A percentile compares a stretch with the other conserved stretches of the same genome.
phyloP scores from a whole-genome alignment of 1,140 invertebrate species.

The Pseudomyrmex dendroicus region DNA sequence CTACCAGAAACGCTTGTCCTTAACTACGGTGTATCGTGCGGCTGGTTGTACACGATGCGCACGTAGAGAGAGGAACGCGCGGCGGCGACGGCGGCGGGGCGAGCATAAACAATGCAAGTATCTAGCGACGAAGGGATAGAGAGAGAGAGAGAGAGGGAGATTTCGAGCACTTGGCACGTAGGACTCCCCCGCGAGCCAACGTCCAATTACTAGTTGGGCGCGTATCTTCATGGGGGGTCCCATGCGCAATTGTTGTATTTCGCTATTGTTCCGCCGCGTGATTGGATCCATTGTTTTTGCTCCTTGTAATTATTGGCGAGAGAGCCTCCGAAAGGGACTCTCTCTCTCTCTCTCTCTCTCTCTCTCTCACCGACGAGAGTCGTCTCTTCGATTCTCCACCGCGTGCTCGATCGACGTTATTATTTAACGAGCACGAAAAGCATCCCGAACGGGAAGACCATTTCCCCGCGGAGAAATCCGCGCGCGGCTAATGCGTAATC shows the following conservation, averaged over 20 bases:
- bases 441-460: background rate
- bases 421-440: conserved; percentile 16
- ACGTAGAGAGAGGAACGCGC: conserved; percentile 41
- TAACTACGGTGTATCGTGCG: conserved; percentile 62
- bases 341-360: too few relatives aligned
- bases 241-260: conserved; percentile 85
- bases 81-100: conserved; percentile 22
- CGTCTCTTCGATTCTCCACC: background rate
- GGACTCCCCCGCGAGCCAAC: conserved; percentile 75
- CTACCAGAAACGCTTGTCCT: conserved; percentile 59
- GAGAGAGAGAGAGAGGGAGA: conserved; percentile 70
- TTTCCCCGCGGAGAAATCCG: background rate
- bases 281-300: conserved; percentile 84
- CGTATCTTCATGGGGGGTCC: conserved; percentile 84
- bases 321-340: conserved; percentile 46
- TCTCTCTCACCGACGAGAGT: conserved; percentile 28
- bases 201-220: conserved; percentile 84
- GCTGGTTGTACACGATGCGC: conserved; percentile 44
- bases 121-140: conserved; percentile 50
- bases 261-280: conserved; percentile 83
- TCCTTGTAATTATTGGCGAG: conserved; percentile 81
- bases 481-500: background rate
- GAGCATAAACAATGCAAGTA: conserved; percentile 80
- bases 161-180: conserved; percentile 84
- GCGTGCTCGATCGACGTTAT: background rate